Percentiles rank a stretch among this genome's conserved stretches.
Conservation (phyloP, 2,888 invertebrate genomes). For the Notodonta ziczac region DNA sequence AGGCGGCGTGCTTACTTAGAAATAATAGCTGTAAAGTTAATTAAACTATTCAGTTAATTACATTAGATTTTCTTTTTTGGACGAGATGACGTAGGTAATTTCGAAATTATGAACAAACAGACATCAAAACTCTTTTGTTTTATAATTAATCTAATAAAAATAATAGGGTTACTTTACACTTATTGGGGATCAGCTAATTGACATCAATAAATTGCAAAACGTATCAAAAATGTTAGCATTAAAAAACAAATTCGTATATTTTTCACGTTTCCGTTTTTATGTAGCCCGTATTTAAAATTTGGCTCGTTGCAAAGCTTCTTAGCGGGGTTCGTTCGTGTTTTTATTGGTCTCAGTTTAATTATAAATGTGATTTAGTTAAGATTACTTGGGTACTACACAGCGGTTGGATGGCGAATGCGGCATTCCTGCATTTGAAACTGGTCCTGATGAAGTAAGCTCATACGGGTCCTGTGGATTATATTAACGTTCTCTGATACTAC, state of each 20-base stretch:
- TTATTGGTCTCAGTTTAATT: conserved; percentile 28
- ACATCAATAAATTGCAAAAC: conserved; percentile 32
- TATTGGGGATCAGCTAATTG: conserved; percentile 39
- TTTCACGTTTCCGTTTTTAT: conserved; percentile 20
- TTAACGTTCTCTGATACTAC: background rate
- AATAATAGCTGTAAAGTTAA: background rate
- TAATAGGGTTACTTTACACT: conserved; percentile 1
- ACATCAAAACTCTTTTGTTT: background rate
- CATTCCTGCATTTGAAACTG: background rate
- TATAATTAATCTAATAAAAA: background rate
- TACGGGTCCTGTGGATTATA: background rate
- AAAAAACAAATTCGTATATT: conserved; percentile 20
- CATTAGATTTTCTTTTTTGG: background rate
- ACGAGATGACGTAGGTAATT: too few relatives aligned
- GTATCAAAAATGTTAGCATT: conserved; percentile 34
- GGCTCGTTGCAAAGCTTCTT: conserved; percentile 20
- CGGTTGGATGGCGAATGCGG: background rate
- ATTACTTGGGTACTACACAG: conserved; percentile 7
- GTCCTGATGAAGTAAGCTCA: background rate
- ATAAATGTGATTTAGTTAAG: conserved; percentile 18
- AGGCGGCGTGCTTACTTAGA: background rate
- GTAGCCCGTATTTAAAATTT: conserved; percentile 36
- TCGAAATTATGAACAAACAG: background rate
- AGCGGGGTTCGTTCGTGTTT: conserved; percentile 32
- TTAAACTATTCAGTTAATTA: background rate